Evolutionary conservation across 2,113 vertebrate species (phyloP).

Genomic region (Podiceps cristatus): DNA sequence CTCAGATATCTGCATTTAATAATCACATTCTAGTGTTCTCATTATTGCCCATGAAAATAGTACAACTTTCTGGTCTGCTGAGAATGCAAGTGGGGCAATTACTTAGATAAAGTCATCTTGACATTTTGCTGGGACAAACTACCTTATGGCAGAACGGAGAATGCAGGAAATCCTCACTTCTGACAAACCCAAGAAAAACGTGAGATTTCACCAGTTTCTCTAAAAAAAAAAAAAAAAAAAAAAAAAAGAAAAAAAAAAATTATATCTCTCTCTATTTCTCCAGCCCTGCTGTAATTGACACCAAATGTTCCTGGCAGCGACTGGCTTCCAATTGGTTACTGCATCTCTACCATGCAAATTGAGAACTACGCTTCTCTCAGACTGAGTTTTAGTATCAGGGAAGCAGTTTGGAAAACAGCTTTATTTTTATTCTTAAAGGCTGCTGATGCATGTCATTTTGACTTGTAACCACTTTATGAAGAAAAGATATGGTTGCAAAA

Average conservation of each 20-base stretch:
- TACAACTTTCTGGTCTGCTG: slow-evolving; percentile 48
- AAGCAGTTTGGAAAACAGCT: not conserved
- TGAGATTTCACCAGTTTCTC: not conserved
- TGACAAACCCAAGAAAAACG: slow-evolving; percentile 22
- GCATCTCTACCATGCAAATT: slow-evolving; percentile 20
- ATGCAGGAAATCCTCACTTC: slow-evolving; percentile 38
- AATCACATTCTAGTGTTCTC: slow-evolving; percentile 49
- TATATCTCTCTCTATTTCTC: not conserved
- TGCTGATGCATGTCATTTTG: not conserved
- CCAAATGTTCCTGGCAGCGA: slow-evolving; percentile 57
- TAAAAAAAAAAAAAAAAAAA: not conserved
- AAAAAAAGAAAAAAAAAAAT: too few species aligned
- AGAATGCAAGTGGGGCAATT: slow-evolving; percentile 47
- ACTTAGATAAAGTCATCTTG: slow-evolving; percentile 27
- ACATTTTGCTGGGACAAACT: slow-evolving; percentile 23
- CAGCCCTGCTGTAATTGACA: slow-evolving; percentile 35
- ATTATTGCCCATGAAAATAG: slow-evolving; percentile 38
- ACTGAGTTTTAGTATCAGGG: not conserved
- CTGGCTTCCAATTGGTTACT: slow-evolving; percentile 25
- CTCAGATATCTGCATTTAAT: slow-evolving; percentile 54
- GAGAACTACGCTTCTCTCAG: not conserved
- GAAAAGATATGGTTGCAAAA: not conserved
- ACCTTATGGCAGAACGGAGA: slow-evolving; percentile 10
- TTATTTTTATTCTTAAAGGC: not conserved
- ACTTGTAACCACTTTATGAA: not conserved